These are phyloP conservation scores for Campylomormyrus tamandua DNA, from an alignment of 2,113 vertebrate species.

Conservation along the genomic window DNA sequence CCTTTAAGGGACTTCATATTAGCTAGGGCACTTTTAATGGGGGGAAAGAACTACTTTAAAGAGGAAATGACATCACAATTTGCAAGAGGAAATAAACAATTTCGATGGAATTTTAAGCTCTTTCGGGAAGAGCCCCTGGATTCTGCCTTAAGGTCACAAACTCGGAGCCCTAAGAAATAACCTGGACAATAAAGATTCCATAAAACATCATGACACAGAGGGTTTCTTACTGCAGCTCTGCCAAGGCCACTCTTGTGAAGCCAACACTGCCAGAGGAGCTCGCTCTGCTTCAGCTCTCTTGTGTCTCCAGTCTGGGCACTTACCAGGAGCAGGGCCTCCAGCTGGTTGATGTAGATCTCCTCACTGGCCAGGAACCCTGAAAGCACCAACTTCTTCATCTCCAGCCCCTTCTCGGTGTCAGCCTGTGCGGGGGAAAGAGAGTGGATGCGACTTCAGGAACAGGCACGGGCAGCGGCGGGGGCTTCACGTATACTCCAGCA, in stretches of 20 bases:
- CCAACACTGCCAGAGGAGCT: background rate
- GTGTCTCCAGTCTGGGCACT: conserved; percentile 34
- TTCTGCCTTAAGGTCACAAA: too few species aligned
- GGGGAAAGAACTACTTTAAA: background rate
- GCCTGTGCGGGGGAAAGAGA: conserved; percentile 57
- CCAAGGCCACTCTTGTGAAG: background rate
- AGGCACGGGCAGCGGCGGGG: background rate
- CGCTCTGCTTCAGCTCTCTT: background rate
- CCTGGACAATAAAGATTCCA: background rate
- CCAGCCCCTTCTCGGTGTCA: conserved; percentile 84
- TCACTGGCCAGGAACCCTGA: conserved; percentile 92
- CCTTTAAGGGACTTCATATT: background rate
- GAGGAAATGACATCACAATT: background rate
- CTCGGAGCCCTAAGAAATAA: background rate
- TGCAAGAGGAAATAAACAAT: conserved; percentile 10
- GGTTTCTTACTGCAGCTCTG: background rate
- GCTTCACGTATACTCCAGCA: background rate
- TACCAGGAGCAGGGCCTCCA: conserved; percentile 89
- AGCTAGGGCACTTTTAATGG: background rate
- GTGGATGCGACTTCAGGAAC: background rate
- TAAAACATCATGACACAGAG: background rate
- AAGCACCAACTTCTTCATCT: conserved; percentile 95
- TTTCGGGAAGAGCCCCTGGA: background rate
- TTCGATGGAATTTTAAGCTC: background rate
- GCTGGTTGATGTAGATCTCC: conserved; percentile 97